These are phyloP conservation scores for Pachydiplax longipennis DNA, from an alignment of 2,888 invertebrate genomes.

Conservation along the genomic window DNA sequence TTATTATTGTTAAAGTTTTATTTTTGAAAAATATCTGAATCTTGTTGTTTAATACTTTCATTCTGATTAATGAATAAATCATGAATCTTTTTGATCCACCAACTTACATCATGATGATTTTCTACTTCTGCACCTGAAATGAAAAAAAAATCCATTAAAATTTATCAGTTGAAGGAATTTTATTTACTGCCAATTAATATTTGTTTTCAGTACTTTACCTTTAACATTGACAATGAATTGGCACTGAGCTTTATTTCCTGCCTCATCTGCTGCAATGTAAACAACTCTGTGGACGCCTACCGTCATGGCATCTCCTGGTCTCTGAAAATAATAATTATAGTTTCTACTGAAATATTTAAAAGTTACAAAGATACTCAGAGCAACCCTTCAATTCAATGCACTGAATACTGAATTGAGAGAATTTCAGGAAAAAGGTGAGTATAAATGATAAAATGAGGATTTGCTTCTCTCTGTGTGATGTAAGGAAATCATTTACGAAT, in stretches of 20 bases:
- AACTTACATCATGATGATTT: too few relatives aligned
- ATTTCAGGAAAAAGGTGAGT: too few relatives aligned
- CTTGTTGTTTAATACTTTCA: too few relatives aligned
- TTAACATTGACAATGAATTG: constrained; percentile 69
- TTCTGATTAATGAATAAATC: too few relatives aligned
- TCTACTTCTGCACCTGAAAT: not conserved
- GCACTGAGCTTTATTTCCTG: constrained; percentile 70
- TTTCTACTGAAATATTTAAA: not conserved
- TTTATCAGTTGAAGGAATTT: too few relatives aligned
- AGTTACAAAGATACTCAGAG: not conserved
- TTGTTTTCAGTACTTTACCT: constrained; percentile 58
- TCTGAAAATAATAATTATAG: constrained; percentile 57
- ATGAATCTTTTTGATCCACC: too few relatives aligned
- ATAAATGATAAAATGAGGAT: too few relatives aligned
- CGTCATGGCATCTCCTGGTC: constrained; percentile 68
- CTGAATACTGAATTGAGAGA: not conserved
- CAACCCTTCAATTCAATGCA: not conserved
- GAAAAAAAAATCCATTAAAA: not conserved
- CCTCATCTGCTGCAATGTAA: constrained; percentile 70
- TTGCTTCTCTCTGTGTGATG: too few relatives aligned
- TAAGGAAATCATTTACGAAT: too few relatives aligned
- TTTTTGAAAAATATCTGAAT: not conserved
- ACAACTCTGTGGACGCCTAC: constrained; percentile 69
- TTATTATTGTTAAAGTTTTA: not conserved
- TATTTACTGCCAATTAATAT: too few relatives aligned